Conservation (phyloP, 2,888 invertebrate genomes). For the Cremastobaeus sp. region DNA sequence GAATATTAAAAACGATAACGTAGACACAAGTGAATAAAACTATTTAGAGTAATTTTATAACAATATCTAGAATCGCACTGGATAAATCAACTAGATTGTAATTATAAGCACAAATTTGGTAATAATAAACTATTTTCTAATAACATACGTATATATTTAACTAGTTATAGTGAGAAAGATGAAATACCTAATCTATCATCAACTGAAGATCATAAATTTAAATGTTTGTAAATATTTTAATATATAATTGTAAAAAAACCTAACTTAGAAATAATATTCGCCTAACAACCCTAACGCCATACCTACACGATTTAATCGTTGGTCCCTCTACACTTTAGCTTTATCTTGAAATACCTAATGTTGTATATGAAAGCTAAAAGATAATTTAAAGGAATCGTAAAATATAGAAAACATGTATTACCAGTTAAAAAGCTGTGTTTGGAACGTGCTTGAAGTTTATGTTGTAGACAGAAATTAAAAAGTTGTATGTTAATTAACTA, state of each 20-base stretch:
- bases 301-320: conserved; percentile 71
- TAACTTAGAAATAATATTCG: conserved; percentile 67
- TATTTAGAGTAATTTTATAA: no score
- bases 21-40: no score
- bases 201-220: no score
- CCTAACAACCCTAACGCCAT: conserved; percentile 76
- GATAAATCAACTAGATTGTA: no score
- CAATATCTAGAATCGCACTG: no score
- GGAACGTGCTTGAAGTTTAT: conserved; percentile 19
- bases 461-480: conserved; percentile 2
- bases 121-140: no score
- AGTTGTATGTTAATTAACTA: not conserved
- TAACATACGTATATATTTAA: no score
- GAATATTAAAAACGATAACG: no score
- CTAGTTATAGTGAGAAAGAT: no score
- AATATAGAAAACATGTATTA: conserved; percentile 50
- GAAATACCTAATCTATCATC: no score
- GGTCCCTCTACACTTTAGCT: conserved; percentile 79
- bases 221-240: not conserved
- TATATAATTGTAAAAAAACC: not conserved
- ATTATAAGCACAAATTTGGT: no score
- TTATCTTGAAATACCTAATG: conserved; percentile 77
- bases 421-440: conserved; percentile 27
- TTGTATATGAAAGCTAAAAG: conserved; percentile 67
- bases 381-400: conserved; percentile 46